Base-by-base conservation (phyloP, 2,797 vertebrate species). In the Strix occidentalis region DNA sequence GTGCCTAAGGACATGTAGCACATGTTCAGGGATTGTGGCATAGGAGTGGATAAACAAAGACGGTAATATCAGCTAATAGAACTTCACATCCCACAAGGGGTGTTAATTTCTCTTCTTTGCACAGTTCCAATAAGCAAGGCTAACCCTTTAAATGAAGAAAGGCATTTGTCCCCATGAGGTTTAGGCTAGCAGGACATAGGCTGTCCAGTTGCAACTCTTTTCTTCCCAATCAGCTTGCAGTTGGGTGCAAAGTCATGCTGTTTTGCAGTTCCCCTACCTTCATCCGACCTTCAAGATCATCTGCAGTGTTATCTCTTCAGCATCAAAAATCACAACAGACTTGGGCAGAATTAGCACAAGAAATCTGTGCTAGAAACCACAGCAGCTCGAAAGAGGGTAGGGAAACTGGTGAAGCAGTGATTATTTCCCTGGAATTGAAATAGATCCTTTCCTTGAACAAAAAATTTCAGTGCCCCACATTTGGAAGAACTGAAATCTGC, bases 1-100 rank as follows among this genome's bases (percentile, higher is more conserved):
- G 57, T 96, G 98, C 98, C 98, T 98, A 89, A 97, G 97, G 98
- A 97, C 94, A 97, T 69, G 23, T 68, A 96, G 97, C 98, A 97
- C 98, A 97, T 97, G 97, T 97, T 98, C 97, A 92, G 95, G 95
- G 93, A 97, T 97, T 98, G 97, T 97, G 97, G 95, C 95, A 93
- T 72, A 97, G 92, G 80, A 97, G 87, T 92, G 93, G 95, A 91
- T 96, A 94, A 97, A 96, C 96, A 93, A 97, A 91, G 94, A 96
- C 97, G 92, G 95, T 82, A 97, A 96, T 96, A 94, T 94, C 20
- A 1, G 95, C 97, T 97, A 96, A 97, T 82, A 95, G 96, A 97
- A 94, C 88, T 95, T 90, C 95, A 74, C 77, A 95, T 88, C 93
- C 95, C 88, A 94, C 45, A 35, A 95, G 91, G 91, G 92, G 70